Conservation (phyloP, 2,113 vertebrate species). For the Orycteropus afer region DNA sequence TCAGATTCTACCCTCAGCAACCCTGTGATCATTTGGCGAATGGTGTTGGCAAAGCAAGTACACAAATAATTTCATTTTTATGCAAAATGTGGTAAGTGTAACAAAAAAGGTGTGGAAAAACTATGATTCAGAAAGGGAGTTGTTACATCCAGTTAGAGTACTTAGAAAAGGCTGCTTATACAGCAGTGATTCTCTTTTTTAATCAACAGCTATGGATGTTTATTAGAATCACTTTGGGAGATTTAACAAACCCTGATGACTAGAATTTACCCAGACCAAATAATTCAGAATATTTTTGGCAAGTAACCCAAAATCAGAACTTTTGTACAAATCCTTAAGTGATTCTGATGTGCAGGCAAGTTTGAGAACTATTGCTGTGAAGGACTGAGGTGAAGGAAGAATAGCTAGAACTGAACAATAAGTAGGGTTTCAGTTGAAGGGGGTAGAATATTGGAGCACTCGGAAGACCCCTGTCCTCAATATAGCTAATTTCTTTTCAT, state of each 20-base stretch:
- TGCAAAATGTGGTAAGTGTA: neutral
- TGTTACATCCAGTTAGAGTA: neutral
- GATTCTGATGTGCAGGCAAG: neutral
- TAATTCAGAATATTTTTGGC: neutral
- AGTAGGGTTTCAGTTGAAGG: neutral
- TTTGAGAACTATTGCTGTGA: neutral
- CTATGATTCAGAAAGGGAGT: neutral
- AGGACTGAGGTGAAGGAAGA: neutral
- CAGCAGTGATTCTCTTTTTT: neutral
- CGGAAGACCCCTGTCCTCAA: neutral
- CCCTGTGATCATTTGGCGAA: neutral
- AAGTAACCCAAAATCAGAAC: neutral
- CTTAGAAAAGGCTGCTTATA: neutral
- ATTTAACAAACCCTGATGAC: neutral
- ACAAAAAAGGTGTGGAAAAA: neutral
- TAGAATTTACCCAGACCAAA: neutral
- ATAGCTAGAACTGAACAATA: neutral
- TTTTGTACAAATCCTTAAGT: neutral
- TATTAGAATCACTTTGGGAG: neutral
- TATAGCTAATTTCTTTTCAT: slow-evolving; percentile 16
- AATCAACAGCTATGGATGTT: neutral
- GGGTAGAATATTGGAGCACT: neutral
- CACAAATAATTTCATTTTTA: neutral
- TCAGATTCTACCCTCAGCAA: neutral
- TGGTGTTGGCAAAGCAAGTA: neutral